These are phyloP conservation scores for Nipponacmea schrenckii DNA, from an alignment of 2,888 invertebrate genomes.

Conservation along the genomic window DNA sequence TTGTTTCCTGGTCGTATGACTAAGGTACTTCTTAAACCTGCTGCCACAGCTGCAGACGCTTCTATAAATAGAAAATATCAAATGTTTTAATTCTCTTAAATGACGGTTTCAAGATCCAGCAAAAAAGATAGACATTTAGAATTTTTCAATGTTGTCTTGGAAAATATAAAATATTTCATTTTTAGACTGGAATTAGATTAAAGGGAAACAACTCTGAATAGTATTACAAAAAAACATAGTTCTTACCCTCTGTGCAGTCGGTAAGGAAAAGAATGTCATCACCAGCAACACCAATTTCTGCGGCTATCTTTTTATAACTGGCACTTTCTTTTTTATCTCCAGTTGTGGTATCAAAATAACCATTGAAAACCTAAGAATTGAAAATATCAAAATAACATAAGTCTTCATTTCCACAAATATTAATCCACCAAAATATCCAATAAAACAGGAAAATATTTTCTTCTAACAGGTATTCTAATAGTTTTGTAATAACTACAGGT, in stretches of 20 bases:
- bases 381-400: slow-evolving; percentile 31
- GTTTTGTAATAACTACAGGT: no score
- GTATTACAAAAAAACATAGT: no score
- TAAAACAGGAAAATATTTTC: no score
- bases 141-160: no score
- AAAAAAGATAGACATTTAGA: no score
- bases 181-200: no score
- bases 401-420: no score
- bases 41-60: slow-evolving; percentile 82
- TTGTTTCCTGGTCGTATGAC: slow-evolving; percentile 84
- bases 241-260: slow-evolving; percentile 71
- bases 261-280: slow-evolving; percentile 86
- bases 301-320: slow-evolving; percentile 83
- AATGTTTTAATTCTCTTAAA: slow-evolving; percentile 12
- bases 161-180: no score
- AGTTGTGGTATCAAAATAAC: slow-evolving; percentile 87
- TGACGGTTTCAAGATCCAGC: no score
- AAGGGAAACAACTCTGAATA: no score
- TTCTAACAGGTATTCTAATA: no score
- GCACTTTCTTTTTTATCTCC: slow-evolving; percentile 82
- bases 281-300: slow-evolving; percentile 75
- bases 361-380: slow-evolving; percentile 74
- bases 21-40: slow-evolving; percentile 78
- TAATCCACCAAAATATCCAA: no score
- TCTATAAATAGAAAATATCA: slow-evolving; percentile 73